These are phyloP conservation scores for Galeruca laticollis DNA, from an alignment of 2,888 invertebrate genomes.

Conservation along the genomic window DNA sequence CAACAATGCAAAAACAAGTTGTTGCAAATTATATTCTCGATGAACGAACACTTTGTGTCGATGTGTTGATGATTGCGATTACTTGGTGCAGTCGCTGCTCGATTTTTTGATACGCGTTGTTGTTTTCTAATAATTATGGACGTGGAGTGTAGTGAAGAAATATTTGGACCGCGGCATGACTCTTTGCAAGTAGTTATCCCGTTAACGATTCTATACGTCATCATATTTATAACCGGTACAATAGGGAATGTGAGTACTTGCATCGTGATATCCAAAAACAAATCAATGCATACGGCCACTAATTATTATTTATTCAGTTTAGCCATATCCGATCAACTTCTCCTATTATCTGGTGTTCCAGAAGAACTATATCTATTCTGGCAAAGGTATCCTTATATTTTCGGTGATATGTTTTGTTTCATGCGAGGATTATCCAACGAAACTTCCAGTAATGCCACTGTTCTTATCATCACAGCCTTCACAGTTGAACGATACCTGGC, in stretches of 20 bases:
- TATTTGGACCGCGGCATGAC: constrained; percentile 53
- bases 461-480: constrained; percentile 77
- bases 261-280: constrained; percentile 84
- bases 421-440: constrained; percentile 84
- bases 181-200: constrained; percentile 70
- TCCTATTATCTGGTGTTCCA: constrained; percentile 84
- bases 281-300: constrained; percentile 85
- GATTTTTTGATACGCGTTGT: background rate
- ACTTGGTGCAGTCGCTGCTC: background rate
- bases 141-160: constrained; percentile 42
- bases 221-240: constrained; percentile 84
- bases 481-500: constrained; percentile 79
- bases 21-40: constrained; percentile 8
- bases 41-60: background rate
- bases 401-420: constrained; percentile 84
- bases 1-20: constrained; percentile 27
- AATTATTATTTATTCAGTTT: constrained; percentile 88
- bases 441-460: constrained; percentile 83
- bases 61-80: constrained; percentile 16
- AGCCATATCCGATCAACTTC: constrained; percentile 84
- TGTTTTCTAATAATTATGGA: constrained; percentile 14
- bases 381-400: constrained; percentile 82
- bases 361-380: constrained; percentile 85
- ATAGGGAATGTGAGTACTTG: constrained; percentile 88
- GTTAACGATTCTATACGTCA: constrained; percentile 79